Evolutionary conservation across 1,140 invertebrate species (phyloP).

Genomic region (Drosophila elegans): DNA sequence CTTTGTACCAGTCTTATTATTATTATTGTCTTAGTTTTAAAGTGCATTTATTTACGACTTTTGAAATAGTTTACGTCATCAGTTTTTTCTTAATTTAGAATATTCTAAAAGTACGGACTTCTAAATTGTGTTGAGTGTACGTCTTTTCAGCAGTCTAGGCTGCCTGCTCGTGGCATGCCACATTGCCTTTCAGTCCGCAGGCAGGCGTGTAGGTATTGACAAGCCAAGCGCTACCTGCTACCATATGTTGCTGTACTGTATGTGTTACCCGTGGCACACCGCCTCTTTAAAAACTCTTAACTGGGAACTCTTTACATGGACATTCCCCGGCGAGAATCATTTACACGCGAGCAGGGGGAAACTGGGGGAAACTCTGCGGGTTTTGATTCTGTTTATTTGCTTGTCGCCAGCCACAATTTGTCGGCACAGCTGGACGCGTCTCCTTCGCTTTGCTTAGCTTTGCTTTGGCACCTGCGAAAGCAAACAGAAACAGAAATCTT

Average conservation of each 20-base stretch:
- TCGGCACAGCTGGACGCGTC: constrained; percentile 78
- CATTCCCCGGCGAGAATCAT: constrained; percentile 73
- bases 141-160: neutral
- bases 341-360: constrained; percentile 64
- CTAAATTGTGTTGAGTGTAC: neutral
- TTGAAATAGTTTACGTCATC: too few relatives aligned
- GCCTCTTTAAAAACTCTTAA: constrained; percentile 7
- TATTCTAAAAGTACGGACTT: neutral
- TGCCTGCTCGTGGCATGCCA: constrained; percentile 30
- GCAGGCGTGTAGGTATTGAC: constrained; percentile 81
- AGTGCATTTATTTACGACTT: too few relatives aligned
- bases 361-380: constrained; percentile 29
- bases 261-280: constrained; percentile 13
- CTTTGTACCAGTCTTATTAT: too few relatives aligned
- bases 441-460: constrained; percentile 32
- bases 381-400: constrained; percentile 80
- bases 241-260: neutral
- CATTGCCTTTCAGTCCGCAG: constrained; percentile 43
- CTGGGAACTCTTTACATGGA: constrained; percentile 51
- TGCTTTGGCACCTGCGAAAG: constrained; percentile 58
- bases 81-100: too few relatives aligned
- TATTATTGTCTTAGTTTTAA: too few relatives aligned
- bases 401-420: constrained; percentile 80
- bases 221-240: constrained; percentile 53
- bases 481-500: constrained; percentile 30